Evolutionary conservation across 2,888 invertebrate genomes (phyloP), one percentile per base, ranked within the genome.

Genomic region (Monoplex corrugatus): DNA sequence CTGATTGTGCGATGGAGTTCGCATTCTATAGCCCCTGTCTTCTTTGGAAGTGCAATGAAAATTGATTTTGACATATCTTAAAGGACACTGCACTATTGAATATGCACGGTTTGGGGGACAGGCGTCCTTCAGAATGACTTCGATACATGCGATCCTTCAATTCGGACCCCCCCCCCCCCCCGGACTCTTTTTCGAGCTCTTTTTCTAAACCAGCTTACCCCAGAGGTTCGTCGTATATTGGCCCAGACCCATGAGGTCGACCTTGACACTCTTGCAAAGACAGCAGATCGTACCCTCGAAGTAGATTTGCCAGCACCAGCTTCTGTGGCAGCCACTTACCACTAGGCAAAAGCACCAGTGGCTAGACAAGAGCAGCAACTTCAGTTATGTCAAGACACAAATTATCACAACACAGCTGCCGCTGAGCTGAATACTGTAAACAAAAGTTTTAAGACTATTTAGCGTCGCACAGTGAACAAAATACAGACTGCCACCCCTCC

Each of bases 81-180:
- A 85, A 85, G 23, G 85, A 57, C 50, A 23, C 45, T 23, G 85
- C 32, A 57, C 85, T 85, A 0, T 35, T 57, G 6, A 85, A 85
- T 10, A 44, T 85, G 85, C 44, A 85, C 16, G 86, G 86, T 38
- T 35, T 68, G 38, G 86, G 86, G 2, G 86, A 86, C 72, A 23
- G 86, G 35, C 35, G 72, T 23, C 86, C 86, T 6, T 68, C 72
- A 1, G 86, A 72, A 68, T 35, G 45, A 32, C 72, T 86, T 10
- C 86, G 68, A 5, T 32, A 63, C 43, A 86, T 68, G 86, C 6
- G 43, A 19, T 40, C 43, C 0, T 0, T 86, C 38, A 1, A 85
- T 35, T 32, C n/a, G 8, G 85, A 85, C 35, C 85, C 85, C 6
- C 19, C 23, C 2, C 45, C 85, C 6, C 35, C 85, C 85, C 6